Conservation (phyloP, 2,113 vertebrate species). For the Apodemus speciosus region DNA sequence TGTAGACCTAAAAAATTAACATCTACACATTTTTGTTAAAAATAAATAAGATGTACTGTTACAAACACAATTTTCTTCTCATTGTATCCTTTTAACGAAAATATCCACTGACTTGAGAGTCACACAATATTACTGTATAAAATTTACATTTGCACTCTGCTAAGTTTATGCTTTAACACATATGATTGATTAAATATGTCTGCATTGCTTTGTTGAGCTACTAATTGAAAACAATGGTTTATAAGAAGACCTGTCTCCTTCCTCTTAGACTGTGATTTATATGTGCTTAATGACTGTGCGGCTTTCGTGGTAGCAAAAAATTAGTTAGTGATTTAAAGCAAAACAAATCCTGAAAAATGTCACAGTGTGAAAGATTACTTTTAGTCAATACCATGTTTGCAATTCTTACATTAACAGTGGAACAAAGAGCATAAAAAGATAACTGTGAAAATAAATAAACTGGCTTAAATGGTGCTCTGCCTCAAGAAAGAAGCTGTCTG, state of each 20-base stretch:
- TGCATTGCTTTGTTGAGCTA: not conserved
- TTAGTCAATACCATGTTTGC: not conserved
- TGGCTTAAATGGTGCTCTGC: not conserved
- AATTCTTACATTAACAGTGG: not conserved
- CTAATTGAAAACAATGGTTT: not conserved
- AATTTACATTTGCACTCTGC: not conserved
- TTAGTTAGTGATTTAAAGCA: not conserved
- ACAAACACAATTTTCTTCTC: not conserved
- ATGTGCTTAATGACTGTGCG: not conserved
- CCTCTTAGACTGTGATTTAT: not conserved
- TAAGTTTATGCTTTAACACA: not conserved
- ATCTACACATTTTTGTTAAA: not conserved
- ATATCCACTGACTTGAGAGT: not conserved
- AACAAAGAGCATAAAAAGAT: not conserved
- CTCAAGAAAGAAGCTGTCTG: not conserved
- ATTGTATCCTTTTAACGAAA: not conserved
- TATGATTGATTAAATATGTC: not conserved
- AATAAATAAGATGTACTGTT: not conserved
- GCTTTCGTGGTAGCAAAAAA: not conserved
- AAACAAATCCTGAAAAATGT: not conserved
- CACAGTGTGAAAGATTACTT: not conserved
- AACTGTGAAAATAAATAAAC: not conserved
- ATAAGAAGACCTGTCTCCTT: not conserved
- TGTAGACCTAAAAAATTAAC: fast-evolving
- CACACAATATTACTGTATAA: not conserved